Conservation (phyloP, 2,797 vertebrate species). For the Acanthurus leucopareius region DNA sequence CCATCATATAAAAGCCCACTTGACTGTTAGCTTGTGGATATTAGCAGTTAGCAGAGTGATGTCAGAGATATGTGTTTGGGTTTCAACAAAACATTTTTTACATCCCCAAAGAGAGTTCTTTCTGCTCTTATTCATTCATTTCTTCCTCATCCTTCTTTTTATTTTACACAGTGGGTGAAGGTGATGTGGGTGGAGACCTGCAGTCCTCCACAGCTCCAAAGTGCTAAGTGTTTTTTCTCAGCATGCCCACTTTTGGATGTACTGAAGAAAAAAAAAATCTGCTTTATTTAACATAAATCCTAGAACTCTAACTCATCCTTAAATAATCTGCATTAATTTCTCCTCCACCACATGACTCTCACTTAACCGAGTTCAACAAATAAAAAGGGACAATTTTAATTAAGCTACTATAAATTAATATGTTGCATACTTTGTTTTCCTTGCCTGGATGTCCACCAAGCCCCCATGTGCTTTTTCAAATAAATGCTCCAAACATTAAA, state of each 20-base stretch:
- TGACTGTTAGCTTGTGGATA: too few relatives aligned
- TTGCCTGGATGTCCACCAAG: slow-evolving; percentile 57
- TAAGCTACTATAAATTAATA: slow-evolving; percentile 78
- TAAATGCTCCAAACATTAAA: slow-evolving; percentile 78
- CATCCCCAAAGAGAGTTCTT: neutral
- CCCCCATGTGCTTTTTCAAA: slow-evolving; percentile 62
- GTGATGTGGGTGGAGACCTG: neutral
- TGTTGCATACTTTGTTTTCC: slow-evolving; percentile 63
- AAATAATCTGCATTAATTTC: slow-evolving; percentile 34
- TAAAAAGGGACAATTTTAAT: slow-evolving; percentile 63
- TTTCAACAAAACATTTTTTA: neutral
- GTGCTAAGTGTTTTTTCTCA: neutral
- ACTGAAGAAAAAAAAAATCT: neutral
- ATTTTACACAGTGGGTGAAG: neutral
- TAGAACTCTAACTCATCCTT: slow-evolving; percentile 31
- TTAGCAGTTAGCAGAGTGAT: too few relatives aligned
- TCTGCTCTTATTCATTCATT: neutral
- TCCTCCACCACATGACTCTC: slow-evolving; percentile 32
- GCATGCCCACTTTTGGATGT: neutral
- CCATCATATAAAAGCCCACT: too few relatives aligned
- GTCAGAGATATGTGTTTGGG: too few relatives aligned
- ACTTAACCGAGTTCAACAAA: slow-evolving; percentile 59
- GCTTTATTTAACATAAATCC: slow-evolving; percentile 24
- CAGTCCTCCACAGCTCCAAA: neutral
- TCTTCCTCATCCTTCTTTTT: neutral